Evolutionary conservation across 2,888 invertebrate genomes (phyloP).

Genomic region (Morpho helenor): DNA sequence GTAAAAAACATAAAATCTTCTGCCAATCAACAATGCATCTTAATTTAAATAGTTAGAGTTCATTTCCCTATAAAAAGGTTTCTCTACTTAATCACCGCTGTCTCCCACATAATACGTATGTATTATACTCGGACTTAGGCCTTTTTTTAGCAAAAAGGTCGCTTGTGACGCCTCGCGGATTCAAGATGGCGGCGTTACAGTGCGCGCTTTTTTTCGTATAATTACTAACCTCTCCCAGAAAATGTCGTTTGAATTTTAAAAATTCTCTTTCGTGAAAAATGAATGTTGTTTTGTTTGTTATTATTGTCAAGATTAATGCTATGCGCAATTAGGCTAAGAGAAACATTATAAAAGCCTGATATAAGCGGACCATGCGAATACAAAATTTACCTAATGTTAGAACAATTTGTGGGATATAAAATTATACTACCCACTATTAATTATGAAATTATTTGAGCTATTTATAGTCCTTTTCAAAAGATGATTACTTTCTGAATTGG

Average conservation of each 20-base stretch:
- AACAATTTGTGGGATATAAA: too few relatives aligned
- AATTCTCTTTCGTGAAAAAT: conserved; percentile 24
- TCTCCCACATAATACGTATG: conserved; percentile 64
- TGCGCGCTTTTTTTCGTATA: conserved; percentile 30
- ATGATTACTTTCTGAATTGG: too few relatives aligned
- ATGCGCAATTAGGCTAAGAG: conserved; percentile 16
- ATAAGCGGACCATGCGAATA: neutral
- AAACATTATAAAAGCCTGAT: neutral
- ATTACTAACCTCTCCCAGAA: conserved; percentile 30
- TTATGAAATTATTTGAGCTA: too few relatives aligned
- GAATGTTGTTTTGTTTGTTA: conserved; percentile 22
- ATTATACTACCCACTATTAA: too few relatives aligned
- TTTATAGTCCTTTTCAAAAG: too few relatives aligned
- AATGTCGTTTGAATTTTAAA: conserved; percentile 29
- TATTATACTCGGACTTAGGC: conserved; percentile 67
- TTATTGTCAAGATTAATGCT: conserved; percentile 19
- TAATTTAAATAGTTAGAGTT: conserved; percentile 31
- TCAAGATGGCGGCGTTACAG: conserved; percentile 65
- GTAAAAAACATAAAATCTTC: conserved; percentile 41
- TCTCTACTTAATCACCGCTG: conserved; percentile 64
- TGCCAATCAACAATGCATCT: conserved; percentile 34
- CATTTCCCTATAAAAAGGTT: conserved; percentile 30
- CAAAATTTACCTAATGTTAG: too few relatives aligned
- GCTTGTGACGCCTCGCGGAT: conserved; percentile 69
- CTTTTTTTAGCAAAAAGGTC: conserved; percentile 60